Evolutionary conservation across 2,113 vertebrate species (phyloP).

Genomic region (Pluvianellus socialis): DNA sequence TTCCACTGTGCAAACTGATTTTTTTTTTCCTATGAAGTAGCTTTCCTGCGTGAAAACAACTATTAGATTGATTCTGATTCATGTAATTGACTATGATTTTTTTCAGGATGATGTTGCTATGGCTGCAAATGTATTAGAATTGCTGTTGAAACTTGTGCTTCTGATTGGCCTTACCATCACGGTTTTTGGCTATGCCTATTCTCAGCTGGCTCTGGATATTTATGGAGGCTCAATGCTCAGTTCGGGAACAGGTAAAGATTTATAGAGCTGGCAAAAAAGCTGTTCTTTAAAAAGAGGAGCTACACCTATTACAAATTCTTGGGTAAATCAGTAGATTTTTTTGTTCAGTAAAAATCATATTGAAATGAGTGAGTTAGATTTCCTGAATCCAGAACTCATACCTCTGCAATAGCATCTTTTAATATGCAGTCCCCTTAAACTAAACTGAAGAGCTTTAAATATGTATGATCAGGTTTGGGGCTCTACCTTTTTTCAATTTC

Average conservation of each 20-base stretch:
- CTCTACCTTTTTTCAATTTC: neutral
- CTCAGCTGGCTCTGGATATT: slow-evolving; percentile 90
- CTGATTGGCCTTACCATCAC: slow-evolving; percentile 89
- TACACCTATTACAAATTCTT: neutral
- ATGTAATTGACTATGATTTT: neutral
- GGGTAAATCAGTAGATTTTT: neutral
- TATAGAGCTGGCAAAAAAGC: neutral
- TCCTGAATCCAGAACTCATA: neutral
- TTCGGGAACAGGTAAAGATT: slow-evolving; percentile 78
- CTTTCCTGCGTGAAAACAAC: neutral
- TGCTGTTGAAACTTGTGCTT: slow-evolving; percentile 90
- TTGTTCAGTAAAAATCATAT: rapidly evolving
- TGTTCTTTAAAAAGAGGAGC: neutral
- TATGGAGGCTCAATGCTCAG: slow-evolving; percentile 93
- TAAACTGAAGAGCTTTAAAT: neutral
- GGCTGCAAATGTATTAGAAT: slow-evolving; percentile 86
- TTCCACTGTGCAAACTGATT: neutral
- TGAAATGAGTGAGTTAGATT: neutral
- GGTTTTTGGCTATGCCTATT: slow-evolving; percentile 92
- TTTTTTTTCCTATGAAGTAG: neutral
- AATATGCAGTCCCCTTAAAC: neutral
- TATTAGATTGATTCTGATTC: neutral
- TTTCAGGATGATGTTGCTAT: slow-evolving; percentile 88
- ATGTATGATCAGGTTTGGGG: neutral
- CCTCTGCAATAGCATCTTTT: neutral